Base-by-base conservation (phyloP, 2,797 vertebrate species). In the Sparidentex hasta region DNA sequence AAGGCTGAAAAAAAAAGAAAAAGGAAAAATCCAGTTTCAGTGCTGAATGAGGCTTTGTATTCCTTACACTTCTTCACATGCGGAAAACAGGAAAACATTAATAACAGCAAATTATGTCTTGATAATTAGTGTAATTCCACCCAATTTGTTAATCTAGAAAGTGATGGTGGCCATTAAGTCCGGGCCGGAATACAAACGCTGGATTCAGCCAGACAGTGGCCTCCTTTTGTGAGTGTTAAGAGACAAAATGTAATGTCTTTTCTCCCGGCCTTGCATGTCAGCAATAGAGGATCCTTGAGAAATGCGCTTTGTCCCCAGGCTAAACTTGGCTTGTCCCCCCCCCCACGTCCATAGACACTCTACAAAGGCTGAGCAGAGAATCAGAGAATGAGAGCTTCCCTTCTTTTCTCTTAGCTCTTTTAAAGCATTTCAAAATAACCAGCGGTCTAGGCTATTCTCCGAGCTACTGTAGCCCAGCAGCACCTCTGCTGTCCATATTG, bases 391-490 rank as follows among this genome's bases (percentile, higher is more conserved):
- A 71, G 50, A 80, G 69, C 75, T 57, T 23, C 57, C 61, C 50
- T 38, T 74, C 87, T 79, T 62, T 7, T 41, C 71, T 75, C 65
- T 50, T 46, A 51, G 71, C 74, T 83, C 80, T 88, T 87, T 85
- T 80, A 75, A 81, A 90, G 76, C 81, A 54, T 75, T 86, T 78
- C 48, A 84, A 82, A 81, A 88, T 78, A 76, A 77, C 67, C 71
- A 74, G 67, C 46, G 65, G 50, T 88, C 90, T 33, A 78, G 93
- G 82, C 83, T 78, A 57, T 93, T 94, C 93, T 91, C 86, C 72
- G 77, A 85, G 72, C 87, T 72, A 72, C 80, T 61, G 85, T 63
- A 79, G 66, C 38, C 38, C 38, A 84, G 82, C 27, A 79, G 86
- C 74, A 77, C 79, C 87, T 88, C 84, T 91, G 74, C 88, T 71